Base-by-base conservation (phyloP, 2,888 invertebrate species). In the Apoda limacodes region DNA sequence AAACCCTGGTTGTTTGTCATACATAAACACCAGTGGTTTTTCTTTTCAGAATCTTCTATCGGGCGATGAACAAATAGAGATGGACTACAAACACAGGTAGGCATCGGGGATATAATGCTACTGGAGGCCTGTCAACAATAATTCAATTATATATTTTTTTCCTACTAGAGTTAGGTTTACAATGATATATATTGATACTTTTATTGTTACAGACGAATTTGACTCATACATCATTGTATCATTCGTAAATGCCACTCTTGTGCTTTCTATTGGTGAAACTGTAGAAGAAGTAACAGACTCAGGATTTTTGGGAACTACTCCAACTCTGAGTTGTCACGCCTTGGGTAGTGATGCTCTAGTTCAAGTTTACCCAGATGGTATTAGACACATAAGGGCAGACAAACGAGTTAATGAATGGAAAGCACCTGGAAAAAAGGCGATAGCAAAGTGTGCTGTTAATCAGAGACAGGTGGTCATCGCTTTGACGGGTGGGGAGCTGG, bases 281-380 rank as follows among this genome's bases (percentile, higher is more conserved):
- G 99, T 99, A n/a, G 99, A 99, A 75, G 99, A 99, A 89, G 99
- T 99, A 13, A 97, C 98, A 0, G 99, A 99, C 72, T 98, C 98
- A 40, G 99, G 99, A 24, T 99, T 99, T 70, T 83, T 99, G 54
- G 98, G 98, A 37, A 99, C 98, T 0, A 98, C 98, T 1, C 98
- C 98, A 0, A 99, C 99, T 0, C 82, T 99, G n/a, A 93, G 95
- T 41, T 99, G 99, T 74, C 95, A 97, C 6, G 94, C 98, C 19
- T 85, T 99, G 14, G 98, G 98, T 32, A 98, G 95, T 57, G 98
- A 99, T 75, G 97, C 98, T 1, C 81, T 99, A 13, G 96, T 99
- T 1, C 99, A 99, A 85, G 97, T 98, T 9, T 99, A 99, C 71
- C 98, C 98, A 0, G 98, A 98, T 63, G 99, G 99, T 30, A 98